These are phyloP conservation scores for Onychomys arenicola DNA, from an alignment of 2,797 vertebrate species.

Conservation along the genomic window DNA sequence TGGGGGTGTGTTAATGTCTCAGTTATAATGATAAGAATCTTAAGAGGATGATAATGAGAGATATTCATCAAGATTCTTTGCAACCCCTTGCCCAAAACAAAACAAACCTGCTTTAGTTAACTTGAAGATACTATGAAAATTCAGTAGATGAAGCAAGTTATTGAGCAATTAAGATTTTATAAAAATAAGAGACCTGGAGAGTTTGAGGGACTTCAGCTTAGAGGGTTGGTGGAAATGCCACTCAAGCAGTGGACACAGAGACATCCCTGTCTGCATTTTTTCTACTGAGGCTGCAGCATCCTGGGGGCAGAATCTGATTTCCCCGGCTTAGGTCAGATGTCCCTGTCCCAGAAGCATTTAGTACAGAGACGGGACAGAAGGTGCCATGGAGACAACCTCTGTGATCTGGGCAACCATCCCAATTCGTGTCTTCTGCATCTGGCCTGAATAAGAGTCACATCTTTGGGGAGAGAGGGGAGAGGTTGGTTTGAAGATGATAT, in stretches of 20 bases:
- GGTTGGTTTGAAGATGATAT: background rate
- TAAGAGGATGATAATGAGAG: conserved; percentile 53
- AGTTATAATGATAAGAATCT: conserved; percentile 67
- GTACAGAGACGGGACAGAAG: background rate
- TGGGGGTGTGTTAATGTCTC: conserved; percentile 32
- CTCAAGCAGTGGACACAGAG: background rate
- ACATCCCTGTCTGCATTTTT: background rate
- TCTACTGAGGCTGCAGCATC: background rate
- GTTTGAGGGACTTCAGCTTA: background rate
- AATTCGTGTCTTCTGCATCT: background rate
- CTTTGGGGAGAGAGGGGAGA: background rate
- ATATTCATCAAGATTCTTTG: conserved; percentile 50
- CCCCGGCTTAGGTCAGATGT: background rate
- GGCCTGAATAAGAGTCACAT: background rate
- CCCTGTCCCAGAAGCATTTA: conserved; percentile 2
- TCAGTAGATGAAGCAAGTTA: background rate
- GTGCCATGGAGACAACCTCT: background rate
- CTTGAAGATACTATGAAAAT: conserved; percentile 1
- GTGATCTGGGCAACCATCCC: background rate
- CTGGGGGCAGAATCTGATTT: background rate
- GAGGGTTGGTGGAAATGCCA: background rate
- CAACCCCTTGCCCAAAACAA: background rate
- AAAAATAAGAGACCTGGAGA: background rate
- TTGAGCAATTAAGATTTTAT: conserved; percentile 21
- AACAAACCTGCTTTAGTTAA: conserved; percentile 43